These are phyloP conservation scores for Engraulis encrasicolus DNA, from an alignment of 2,113 vertebrate species.

Conservation along the genomic window DNA sequence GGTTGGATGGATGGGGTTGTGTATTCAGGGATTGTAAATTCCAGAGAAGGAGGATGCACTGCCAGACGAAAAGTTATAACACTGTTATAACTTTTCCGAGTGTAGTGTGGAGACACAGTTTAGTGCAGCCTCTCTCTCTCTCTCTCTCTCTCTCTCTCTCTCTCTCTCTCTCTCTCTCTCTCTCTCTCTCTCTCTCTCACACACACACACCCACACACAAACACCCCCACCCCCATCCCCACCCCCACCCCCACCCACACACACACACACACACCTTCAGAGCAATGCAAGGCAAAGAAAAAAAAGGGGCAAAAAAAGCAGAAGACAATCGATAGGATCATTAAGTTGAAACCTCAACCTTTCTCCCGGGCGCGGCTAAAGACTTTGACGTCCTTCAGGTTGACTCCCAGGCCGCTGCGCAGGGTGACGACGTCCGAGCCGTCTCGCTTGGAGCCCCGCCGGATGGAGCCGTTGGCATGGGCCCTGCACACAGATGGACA, in stretches of 20 bases:
- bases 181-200: background rate
- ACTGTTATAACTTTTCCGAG: too few relatives aligned
- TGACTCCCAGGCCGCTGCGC: constrained; percentile 94
- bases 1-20: too few relatives aligned
- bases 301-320: background rate
- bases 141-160: background rate
- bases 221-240: background rate
- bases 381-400: constrained; percentile 96
- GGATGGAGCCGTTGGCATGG: constrained; percentile 95
- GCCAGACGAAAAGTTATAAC: too few relatives aligned
- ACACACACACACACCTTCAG: background rate
- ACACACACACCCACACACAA: background rate
- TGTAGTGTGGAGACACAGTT: too few relatives aligned
- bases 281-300: too few relatives aligned
- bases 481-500: constrained; percentile 84
- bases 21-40: background rate
- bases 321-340: constrained; percentile 51
- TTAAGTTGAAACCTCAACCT: constrained; percentile 81
- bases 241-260: background rate
- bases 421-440: constrained; percentile 87
- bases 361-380: constrained; percentile 96
- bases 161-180: background rate
- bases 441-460: constrained; percentile 91
- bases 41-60: background rate
- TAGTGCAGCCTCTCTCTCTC: background rate